Conservation (phyloP, 2,888 invertebrate genomes). For the Euzetes globulus region DNA sequence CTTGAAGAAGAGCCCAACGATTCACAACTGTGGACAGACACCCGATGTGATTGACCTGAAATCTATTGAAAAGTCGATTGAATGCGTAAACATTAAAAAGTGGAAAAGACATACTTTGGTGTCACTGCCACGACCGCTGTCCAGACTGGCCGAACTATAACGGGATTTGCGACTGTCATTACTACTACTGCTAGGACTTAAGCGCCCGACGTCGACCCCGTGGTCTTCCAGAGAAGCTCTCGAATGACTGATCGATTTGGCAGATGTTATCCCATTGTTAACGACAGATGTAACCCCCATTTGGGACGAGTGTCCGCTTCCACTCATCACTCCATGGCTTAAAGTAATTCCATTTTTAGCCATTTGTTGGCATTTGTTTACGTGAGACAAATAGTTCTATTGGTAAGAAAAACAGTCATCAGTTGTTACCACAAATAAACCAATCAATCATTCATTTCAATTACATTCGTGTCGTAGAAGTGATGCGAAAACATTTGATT, state of each 20-base stretch:
- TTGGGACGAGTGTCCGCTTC: conserved; percentile 1
- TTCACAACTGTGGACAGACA: conserved; percentile 35
- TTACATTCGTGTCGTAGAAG: conserved; percentile 22
- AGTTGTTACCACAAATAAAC: not conserved
- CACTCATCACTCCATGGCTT: not conserved
- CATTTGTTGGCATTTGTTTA: conserved; percentile 20
- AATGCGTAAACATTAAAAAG: not conserved
- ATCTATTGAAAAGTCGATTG: not conserved
- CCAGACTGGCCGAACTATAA: conserved; percentile 74
- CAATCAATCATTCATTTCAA: not conserved
- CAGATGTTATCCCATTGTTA: conserved; percentile 12
- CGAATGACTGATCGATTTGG: not conserved
- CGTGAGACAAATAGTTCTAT: conserved; percentile 18
- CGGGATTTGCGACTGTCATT: conserved; percentile 55
- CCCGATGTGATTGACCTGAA: conserved; percentile 29
- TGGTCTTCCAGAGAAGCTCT: conserved; percentile 61
- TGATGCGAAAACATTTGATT: not conserved
- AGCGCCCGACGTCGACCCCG: conserved; percentile 69
- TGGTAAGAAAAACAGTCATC: not conserved
- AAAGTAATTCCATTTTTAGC: not conserved
- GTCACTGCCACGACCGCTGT: conserved; percentile 80
- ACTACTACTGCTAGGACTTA: conserved; percentile 64
- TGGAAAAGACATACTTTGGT: conserved; percentile 45
- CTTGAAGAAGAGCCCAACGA: conserved; percentile 32
- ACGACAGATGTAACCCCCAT: not conserved